Conservation (phyloP, 1,140 invertebrate species). For the Zaprionus ornatus region DNA sequence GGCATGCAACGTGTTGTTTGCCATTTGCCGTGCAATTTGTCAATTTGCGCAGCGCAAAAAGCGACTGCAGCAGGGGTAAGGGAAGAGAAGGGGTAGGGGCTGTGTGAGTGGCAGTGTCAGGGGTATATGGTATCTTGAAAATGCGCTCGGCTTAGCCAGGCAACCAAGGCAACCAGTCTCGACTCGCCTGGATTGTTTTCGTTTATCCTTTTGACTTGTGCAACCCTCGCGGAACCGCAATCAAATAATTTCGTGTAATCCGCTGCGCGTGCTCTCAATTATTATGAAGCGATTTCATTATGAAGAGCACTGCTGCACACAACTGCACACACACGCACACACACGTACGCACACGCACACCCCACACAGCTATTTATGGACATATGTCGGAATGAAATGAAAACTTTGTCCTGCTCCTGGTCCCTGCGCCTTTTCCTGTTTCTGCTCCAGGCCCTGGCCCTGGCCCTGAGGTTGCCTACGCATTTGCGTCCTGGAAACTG, state of each 20-base stretch:
- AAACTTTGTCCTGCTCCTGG: not conserved
- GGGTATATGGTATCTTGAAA: not conserved
- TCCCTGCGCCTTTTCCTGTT: not conserved
- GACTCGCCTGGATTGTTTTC: constrained; percentile 1
- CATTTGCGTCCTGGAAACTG: not conserved
- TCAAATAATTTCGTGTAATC: constrained; percentile 75
- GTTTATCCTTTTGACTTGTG: constrained; percentile 57
- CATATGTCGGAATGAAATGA: constrained; percentile 14
- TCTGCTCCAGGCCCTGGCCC: not conserved
- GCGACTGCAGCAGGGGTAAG: not conserved
- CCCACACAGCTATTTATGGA: constrained; percentile 9
- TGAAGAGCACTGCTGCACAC: constrained; percentile 16
- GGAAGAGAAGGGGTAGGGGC: not conserved
- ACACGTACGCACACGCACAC: not conserved
- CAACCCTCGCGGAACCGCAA: constrained; percentile 35
- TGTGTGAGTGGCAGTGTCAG: not conserved
- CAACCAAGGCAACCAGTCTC: constrained; percentile 4
- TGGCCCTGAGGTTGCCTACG: not conserved
- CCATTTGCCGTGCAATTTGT: constrained; percentile 45
- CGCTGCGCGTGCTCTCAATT: constrained; percentile 73
- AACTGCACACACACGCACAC: not conserved
- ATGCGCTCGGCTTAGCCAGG: not conserved
- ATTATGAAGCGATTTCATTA: constrained; percentile 59
- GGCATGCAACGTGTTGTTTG: not conserved
- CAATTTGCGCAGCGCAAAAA: constrained; percentile 21